Base-by-base conservation (phyloP, 2,113 vertebrate species). In the Anhinga anhinga region DNA sequence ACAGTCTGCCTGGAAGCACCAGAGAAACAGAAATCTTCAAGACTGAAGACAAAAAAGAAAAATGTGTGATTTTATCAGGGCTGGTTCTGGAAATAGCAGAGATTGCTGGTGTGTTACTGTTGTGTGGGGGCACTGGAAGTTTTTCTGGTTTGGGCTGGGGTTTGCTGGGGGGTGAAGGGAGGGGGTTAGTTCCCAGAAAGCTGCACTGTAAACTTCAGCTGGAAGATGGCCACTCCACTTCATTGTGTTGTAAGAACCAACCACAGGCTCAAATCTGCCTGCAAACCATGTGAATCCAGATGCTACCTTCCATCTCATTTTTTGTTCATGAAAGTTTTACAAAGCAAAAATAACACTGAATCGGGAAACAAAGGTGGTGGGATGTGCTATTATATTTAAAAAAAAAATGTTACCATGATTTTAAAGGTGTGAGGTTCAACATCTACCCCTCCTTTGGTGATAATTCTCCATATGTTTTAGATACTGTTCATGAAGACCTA, bases 391-490 rank as follows among this genome's bases (percentile, higher is more conserved):
- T 15, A 86, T 16, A 76, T 53, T 36, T 15, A 67, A 53, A 42
- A 67, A 21, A 36, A 59, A 56, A 52, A 38, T 13, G 9, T 61
- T 91, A 42, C 50, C 21, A 27, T 88, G 4, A 78, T 47, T 83
- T 87, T 72, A 69, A 89, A 80, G 14, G 53, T 65, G 50, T 61
- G 13, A 12, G 50, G 20, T 50, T 93, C 56, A 67, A 63, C 34
- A 86, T 40, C 34, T 49, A 18, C n/a, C 42, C 53, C 38, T 86
- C 49, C n/a, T 92, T 90, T 6, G 5, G 62, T 62, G 44, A 77
- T 40, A 93, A 77, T 89, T 82, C 70, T 88, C 58, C 26, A 71
- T 23, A 29, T 18, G 63, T 67, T 91, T 80, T 50, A 91, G 45
- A 13, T 78, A 44, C 29, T 34, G 15, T 15, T 86, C 26, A 77